Conservation (phyloP, 2,797 vertebrate species). For the Peromyscus eremicus region DNA sequence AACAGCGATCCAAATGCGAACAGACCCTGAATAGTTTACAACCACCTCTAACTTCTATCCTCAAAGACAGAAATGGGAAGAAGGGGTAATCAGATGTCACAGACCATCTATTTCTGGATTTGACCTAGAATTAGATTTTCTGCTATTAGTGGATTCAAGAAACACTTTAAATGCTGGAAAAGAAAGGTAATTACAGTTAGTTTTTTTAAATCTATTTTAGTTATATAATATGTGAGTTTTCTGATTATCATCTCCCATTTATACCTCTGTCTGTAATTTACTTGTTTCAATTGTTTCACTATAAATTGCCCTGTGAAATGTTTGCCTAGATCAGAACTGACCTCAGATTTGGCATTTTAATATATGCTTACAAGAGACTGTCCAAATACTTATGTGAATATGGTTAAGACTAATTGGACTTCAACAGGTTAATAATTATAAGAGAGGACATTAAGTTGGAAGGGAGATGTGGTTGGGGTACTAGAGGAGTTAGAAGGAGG, state of each 20-base stretch:
- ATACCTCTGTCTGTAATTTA: background rate
- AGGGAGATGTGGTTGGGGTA: background rate
- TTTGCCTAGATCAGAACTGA: background rate
- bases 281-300: background rate
- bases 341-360: background rate
- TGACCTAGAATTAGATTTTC: background rate
- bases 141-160: background rate
- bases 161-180: background rate
- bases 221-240: background rate
- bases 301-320: background rate
- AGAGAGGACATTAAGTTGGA: background rate
- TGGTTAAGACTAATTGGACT: background rate
- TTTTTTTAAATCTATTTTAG: background rate
- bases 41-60: rapidly evolving
- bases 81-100: background rate
- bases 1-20: too few relatives aligned
- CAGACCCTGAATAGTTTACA: background rate
- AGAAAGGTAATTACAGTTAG: background rate
- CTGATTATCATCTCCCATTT: background rate
- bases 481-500: background rate
- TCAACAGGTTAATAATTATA: background rate
- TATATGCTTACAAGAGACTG: background rate
- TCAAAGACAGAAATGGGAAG: background rate
- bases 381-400: background rate
- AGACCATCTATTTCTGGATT: background rate